Conservation (phyloP, 2,113 vertebrate species). For the Sitta europaea region DNA sequence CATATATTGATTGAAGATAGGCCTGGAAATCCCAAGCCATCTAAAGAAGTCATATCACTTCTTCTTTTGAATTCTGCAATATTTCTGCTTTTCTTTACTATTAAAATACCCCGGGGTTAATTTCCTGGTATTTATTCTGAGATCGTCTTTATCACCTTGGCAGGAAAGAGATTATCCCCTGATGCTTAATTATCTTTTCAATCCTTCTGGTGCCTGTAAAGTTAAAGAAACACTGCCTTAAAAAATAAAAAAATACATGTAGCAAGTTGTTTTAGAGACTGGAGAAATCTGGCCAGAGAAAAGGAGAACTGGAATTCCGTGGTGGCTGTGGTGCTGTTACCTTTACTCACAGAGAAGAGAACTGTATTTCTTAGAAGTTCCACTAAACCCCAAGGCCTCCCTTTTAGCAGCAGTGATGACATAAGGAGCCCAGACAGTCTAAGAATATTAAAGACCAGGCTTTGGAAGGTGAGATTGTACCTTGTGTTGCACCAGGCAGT, state of each 20-base stretch:
- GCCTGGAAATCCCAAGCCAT: neutral
- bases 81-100: neutral
- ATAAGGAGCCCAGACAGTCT: neutral
- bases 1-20: neutral
- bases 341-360: neutral
- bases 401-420: neutral
- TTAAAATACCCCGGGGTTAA: neutral
- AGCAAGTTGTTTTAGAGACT: neutral
- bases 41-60: neutral
- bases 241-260: neutral
- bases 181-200: constrained; percentile 12
- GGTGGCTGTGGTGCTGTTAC: neutral
- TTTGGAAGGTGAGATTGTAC: neutral
- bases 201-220: neutral
- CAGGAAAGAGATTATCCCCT: neutral
- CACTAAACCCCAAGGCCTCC: neutral
- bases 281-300: neutral
- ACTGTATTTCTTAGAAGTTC: neutral
- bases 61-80: neutral
- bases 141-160: neutral
- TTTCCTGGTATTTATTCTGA: neutral
- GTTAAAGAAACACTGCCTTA: neutral
- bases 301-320: fast-evolving
- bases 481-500: neutral
- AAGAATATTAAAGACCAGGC: neutral